Conservation (phyloP, 1,140 invertebrate genomes). For the Thaumatotibia leucotreta region DNA sequence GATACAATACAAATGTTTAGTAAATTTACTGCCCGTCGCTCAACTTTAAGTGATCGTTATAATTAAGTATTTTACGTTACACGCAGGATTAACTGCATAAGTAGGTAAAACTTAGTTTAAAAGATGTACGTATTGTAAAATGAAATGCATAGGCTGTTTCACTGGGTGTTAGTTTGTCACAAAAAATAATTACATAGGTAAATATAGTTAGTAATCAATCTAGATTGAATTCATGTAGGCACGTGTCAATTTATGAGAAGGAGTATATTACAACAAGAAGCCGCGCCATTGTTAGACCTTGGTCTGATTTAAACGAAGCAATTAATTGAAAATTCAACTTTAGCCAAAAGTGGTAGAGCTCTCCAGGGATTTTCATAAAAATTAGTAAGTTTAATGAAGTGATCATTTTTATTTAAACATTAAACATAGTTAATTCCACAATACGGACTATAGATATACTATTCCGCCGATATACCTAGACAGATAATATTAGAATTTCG, state of each 20-base stretch:
- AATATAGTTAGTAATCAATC: not conserved
- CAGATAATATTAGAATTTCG: too few species aligned
- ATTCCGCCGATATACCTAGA: too few species aligned
- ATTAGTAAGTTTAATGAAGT: too few species aligned
- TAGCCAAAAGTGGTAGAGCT: too few species aligned
- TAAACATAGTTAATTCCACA: too few species aligned
- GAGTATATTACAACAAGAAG: not conserved
- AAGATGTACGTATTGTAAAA: not conserved
- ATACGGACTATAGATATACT: too few species aligned
- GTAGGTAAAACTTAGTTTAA: not conserved
- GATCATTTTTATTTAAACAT: too few species aligned
- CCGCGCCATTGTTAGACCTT: too few species aligned
- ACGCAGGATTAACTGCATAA: not conserved
- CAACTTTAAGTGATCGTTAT: conserved; percentile 26
- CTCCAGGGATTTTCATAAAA: too few species aligned
- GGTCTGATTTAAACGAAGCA: too few species aligned
- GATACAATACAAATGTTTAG: conserved; percentile 15
- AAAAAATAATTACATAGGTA: too few species aligned
- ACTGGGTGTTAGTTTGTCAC: not conserved
- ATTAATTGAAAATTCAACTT: too few species aligned
- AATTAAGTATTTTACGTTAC: not conserved
- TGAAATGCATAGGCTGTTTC: not conserved
- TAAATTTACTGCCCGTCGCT: conserved; percentile 25
- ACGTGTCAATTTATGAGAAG: not conserved
- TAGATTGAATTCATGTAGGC: not conserved